These are phyloP conservation scores for Pocillopora verrucosa DNA, from an alignment of 64 coral and sea anemone species.

Conservation along the genomic window DNA sequence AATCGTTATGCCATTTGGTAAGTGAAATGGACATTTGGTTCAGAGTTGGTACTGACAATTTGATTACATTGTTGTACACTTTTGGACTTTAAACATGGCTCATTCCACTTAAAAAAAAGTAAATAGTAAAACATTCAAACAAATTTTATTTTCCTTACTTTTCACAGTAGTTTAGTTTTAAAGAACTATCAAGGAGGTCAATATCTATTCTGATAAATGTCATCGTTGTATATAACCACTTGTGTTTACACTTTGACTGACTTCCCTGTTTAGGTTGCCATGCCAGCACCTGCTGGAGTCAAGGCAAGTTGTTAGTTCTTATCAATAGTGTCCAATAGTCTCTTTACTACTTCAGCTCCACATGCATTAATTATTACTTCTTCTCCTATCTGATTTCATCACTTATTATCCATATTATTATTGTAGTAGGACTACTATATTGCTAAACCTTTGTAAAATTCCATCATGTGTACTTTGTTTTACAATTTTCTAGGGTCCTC, in stretches of 20 bases:
- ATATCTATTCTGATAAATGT: background rate
- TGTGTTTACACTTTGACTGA: background rate
- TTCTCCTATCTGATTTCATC: background rate
- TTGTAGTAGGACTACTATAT: background rate
- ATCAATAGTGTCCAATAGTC: background rate
- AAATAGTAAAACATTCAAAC: too few relatives aligned
- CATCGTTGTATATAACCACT: background rate
- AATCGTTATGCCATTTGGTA: too few relatives aligned
- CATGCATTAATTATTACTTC: background rate
- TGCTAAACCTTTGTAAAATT: too few relatives aligned
- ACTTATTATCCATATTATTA: background rate
- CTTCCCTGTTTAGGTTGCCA: conserved; percentile 4
- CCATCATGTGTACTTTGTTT: background rate
- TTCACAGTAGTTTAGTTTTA: too few relatives aligned
- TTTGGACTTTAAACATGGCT: too few relatives aligned
- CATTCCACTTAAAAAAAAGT: too few relatives aligned
- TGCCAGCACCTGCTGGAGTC: conserved; percentile 33
- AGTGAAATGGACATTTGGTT: too few relatives aligned
- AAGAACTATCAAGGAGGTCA: too few relatives aligned
- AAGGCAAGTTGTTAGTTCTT: background rate
- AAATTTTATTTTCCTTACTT: too few relatives aligned
- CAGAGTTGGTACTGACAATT: too few relatives aligned
- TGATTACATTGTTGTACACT: too few relatives aligned
- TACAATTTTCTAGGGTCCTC: background rate
- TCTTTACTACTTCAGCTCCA: background rate